Conservation (phyloP, 2,888 invertebrate genomes). For the Melieria omissa region DNA sequence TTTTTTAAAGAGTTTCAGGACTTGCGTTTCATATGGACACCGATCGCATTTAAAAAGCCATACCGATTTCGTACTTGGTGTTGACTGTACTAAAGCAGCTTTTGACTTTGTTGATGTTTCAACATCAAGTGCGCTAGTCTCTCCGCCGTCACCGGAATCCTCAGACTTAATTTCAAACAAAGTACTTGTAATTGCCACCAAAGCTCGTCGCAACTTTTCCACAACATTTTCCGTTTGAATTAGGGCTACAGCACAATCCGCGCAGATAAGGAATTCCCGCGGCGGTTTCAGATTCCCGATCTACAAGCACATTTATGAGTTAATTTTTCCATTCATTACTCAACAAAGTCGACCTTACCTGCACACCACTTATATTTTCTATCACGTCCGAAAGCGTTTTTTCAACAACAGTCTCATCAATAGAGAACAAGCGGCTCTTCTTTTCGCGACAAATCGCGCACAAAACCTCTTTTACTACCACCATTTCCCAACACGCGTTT, state of each 20-base stretch:
- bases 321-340: neutral
- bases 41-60: conserved; percentile 44
- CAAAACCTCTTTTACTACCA: no score
- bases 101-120: no score
- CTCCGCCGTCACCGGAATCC: no score
- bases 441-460: neutral
- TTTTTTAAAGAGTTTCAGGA: conserved; percentile 25
- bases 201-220: conserved; percentile 18
- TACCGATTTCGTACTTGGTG: no score
- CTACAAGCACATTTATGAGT: neutral
- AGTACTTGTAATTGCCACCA: no score
- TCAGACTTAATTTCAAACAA: no score
- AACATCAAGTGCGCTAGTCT: no score
- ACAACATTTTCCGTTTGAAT: conserved; percentile 31
- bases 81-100: no score
- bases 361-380: conserved; percentile 17
- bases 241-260: conserved; percentile 20
- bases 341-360: conserved; percentile 18
- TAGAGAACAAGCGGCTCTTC: neutral
- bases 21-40: conserved; percentile 40
- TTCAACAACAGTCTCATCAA: neutral
- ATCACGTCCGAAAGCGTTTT: conserved; percentile 26
- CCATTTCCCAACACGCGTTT: no score
- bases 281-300: conserved; percentile 9
- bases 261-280: conserved; percentile 25